Evolutionary conservation across 2,113 vertebrate species (phyloP), one percentile per base, ranked within the genome.

Genomic region (Odocoileus hemionus): DNA sequence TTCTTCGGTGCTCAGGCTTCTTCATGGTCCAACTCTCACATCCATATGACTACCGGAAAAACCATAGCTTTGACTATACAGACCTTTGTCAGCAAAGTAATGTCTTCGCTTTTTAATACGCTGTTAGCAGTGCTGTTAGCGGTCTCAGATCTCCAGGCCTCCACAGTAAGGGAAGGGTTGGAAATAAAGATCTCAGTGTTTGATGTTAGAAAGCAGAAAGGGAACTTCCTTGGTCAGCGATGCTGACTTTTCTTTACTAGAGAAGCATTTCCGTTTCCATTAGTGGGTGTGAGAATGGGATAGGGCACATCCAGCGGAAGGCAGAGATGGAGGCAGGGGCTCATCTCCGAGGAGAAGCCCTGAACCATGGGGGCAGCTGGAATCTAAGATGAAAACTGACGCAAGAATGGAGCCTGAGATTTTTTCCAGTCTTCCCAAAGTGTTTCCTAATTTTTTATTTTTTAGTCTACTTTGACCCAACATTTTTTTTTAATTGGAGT

Each of bases 211-310:
- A 54, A 61, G 33, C 19, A 7, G 36, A 80, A 95, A 16, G 76
- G 36, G 39, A 86, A 47, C 36, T 93, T 86, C 54, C 83, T 55
- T 45, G 7, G 33, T 47, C 5, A 19, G 79, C 33, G 4, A n/a
- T 52, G 14, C 21, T 55, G 6, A 39, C 87, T 85, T 74, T 74
- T 55, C n/a, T 74, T 74, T 39, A 43, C 70, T 47, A 54, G 54
- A 47, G 19, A 94, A 80, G 50, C 30, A 25, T 19, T 97, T 89
- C 78, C 0, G 16, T 70, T 95, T 96, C 89, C 28, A 5, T 52
- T 10, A 8, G 26, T 21, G 30, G 26, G 61, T 25, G 3, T 57
- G 17, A 26, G 14, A 8, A 14, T 23, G 1, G 30, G 70, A 21
- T 36, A 83, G 52, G n/a, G 19, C 36, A 36, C 15, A 8, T 12